Evolutionary conservation across 1,140 invertebrate genomes (phyloP), one percentile per base, ranked within the genome.

Genomic region (Stegodyphus dumicola): DNA sequence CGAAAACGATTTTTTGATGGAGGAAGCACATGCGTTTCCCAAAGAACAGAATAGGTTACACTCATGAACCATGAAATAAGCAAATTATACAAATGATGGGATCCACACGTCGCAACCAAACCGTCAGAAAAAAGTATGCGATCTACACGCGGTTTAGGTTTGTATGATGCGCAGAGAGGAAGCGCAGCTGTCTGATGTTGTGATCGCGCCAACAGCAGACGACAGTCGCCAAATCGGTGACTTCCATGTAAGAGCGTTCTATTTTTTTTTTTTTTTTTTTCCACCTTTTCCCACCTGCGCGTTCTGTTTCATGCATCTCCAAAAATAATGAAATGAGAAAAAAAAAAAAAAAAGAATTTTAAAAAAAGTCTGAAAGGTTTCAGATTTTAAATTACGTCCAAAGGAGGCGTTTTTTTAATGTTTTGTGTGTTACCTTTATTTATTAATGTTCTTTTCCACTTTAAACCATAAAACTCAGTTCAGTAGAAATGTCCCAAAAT

Each of bases 111-210:
- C 75, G 65, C 65, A 67, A 60, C 65, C 65, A 67, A 17, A 67
- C 65, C 9, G 65, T 6, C 17, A 67, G 17, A 67, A 67, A 67
- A 67, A 67, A 67, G 2, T 67, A 67, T 52, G 70, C 65, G 60
- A 74, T 48, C 79, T 83, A 60, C 65, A 67, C 79, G 70, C 71
- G 56, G 79, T 83, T 83, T 83, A 74, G 79, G 70, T 73, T 75
- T 83, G 56, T 66, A 53, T 60, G 13, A 13, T 83, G 79, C 79
- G 79, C 71, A 75, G 56, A 51, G 53, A 11, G 7, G 15, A 10
- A 74, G 79, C 54, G 79, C 60, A 66, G 79, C n/a, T 7, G 7
- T 15, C 17, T n/a, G 17, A 17, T n/a, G 7, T n/a, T 9, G 7
- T 7, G n/a, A 67, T 67, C 10, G 11, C 65, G 65, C 65, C 65